These are phyloP conservation scores for Cerastis rubricosa DNA, from an alignment of 2,888 invertebrate species.

Conservation along the genomic window DNA sequence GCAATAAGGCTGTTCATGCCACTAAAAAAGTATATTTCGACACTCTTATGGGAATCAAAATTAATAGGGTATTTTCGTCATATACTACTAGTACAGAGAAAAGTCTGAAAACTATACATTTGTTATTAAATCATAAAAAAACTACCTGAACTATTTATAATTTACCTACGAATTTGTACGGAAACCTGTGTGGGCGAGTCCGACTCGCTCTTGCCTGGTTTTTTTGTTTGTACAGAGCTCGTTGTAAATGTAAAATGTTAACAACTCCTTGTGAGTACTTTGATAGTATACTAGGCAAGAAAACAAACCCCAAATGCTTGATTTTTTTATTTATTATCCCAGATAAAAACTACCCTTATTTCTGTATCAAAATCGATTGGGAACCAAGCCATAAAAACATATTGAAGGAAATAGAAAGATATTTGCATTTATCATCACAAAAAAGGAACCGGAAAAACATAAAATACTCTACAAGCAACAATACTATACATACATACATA, in stretches of 20 bases:
- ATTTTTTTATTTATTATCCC: not conserved
- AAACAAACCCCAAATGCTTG: not conserved
- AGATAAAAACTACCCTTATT: not conserved
- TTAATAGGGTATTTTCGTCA: too few relatives aligned
- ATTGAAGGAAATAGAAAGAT: not conserved
- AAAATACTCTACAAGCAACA: not conserved
- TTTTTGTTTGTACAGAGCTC: too few relatives aligned
- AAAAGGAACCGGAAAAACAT: not conserved
- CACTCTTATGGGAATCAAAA: too few relatives aligned
- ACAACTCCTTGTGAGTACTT: not conserved
- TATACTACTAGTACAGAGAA: too few relatives aligned
- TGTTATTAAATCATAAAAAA: too few relatives aligned
- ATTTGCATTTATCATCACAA: not conserved
- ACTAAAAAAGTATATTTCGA: too few relatives aligned
- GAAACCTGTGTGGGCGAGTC: too few relatives aligned
- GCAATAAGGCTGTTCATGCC: too few relatives aligned
- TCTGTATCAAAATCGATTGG: not conserved
- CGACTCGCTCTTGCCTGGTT: too few relatives aligned
- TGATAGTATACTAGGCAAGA: not conserved
- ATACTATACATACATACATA: conserved; percentile 7
- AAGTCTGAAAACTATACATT: too few relatives aligned
- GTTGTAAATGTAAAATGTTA: not conserved
- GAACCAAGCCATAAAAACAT: not conserved
- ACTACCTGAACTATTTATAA: too few relatives aligned
- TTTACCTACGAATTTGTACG: too few relatives aligned